A percentile compares a stretch with the other conserved stretches of the same genome.
phyloP scores from a whole-genome alignment of 2,113 vertebrate species.

The Semnornis frantzii region DNA sequence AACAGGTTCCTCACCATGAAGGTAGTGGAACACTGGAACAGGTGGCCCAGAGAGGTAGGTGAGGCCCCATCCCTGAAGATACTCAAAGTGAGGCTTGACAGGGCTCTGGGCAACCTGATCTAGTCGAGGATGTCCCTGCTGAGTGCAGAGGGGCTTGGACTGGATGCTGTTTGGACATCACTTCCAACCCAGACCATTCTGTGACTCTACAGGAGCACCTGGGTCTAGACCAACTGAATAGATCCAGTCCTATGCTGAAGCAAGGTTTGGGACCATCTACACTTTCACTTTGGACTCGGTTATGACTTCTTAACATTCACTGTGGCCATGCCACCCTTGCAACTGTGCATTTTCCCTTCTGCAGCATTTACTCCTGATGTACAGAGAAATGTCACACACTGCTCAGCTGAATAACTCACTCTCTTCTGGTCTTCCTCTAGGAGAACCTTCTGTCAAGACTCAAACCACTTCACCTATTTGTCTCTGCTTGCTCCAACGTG shows the following conservation, averaged over 20 bases:
- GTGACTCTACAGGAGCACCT: background rate
- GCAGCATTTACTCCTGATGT: background rate
- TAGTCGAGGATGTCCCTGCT: too few species aligned
- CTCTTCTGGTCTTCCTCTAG: background rate
- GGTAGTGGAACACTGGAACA: too few species aligned
- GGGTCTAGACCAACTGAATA: background rate
- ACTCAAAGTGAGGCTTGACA: too few species aligned
- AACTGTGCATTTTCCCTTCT: background rate
- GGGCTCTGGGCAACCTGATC: too few species aligned
- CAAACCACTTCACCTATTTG: background rate
- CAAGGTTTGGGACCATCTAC: background rate
- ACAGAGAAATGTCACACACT: background rate
- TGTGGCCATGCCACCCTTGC: background rate
- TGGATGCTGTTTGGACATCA: too few species aligned
- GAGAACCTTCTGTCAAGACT: background rate
- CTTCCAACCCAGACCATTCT: too few species aligned
- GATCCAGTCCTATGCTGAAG: background rate
- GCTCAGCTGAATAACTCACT: background rate
- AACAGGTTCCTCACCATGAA: too few species aligned
- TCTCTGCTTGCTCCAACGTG: background rate
- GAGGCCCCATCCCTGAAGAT: too few species aligned
- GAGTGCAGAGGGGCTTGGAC: too few species aligned
- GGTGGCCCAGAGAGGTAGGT: too few species aligned
- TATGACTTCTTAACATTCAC: background rate
- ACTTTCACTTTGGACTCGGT: background rate